A percentile compares a stretch with the other conserved stretches of the same genome.
These are phyloP conservation scores for Coelopa pilipes DNA, from an alignment of 2,888 invertebrate species.

Conservation along the genomic window DNA sequence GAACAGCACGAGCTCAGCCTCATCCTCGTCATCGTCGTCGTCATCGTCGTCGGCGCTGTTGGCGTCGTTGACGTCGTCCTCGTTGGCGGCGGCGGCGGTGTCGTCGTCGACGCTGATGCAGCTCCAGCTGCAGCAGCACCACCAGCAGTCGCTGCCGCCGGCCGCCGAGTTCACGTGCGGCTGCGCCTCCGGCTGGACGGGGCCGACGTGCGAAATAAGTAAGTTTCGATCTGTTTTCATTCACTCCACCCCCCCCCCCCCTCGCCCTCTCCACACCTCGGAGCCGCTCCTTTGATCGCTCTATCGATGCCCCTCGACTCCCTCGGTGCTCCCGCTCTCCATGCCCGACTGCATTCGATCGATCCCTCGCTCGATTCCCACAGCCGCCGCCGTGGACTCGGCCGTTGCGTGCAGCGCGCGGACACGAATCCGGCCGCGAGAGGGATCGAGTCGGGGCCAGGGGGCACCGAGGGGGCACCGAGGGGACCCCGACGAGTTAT, in stretches of 20 bases:
- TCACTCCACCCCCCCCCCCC: no score
- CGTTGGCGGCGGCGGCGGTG: slow-evolving; percentile 69
- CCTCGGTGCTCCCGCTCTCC: no score
- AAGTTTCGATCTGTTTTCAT: slow-evolving; percentile 60
- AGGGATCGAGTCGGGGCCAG: background rate
- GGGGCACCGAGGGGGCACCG: background rate
- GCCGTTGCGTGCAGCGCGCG: background rate
- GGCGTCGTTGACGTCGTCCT: slow-evolving; percentile 53
- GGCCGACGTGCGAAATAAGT: slow-evolving; percentile 81
- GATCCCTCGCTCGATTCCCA: no score
- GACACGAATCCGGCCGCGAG: background rate
- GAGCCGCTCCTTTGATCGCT: no score
- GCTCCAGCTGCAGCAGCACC: slow-evolving; percentile 40
- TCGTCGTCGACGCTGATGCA: slow-evolving; percentile 39
- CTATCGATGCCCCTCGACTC: no score
- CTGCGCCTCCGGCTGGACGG: slow-evolving; percentile 86
- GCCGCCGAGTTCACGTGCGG: slow-evolving; percentile 77
- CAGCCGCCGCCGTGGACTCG: background rate
- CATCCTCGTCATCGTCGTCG: slow-evolving; percentile 62
- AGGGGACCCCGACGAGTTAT: background rate
- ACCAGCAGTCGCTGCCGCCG: slow-evolving; percentile 54
- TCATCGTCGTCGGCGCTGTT: slow-evolving; percentile 72
- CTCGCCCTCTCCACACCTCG: no score
- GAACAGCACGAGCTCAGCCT: slow-evolving; percentile 46
- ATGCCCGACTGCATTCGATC: no score